Percentiles rank a stretch among this genome's conserved stretches.
Conservation (phyloP, 2,113 vertebrate species). For the Grus americana region DNA sequence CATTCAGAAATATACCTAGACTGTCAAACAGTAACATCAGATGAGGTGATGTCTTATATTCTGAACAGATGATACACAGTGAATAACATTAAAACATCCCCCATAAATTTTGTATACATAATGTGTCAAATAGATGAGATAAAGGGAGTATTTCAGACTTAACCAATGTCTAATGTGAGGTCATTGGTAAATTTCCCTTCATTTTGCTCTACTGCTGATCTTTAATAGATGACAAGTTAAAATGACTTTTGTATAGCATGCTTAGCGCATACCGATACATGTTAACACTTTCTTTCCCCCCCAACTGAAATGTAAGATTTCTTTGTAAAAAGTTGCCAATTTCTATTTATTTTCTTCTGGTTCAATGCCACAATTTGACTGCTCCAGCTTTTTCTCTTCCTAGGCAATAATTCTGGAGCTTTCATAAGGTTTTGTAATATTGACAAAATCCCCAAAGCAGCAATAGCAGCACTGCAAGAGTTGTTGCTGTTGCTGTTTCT, state of each 20-base stretch:
- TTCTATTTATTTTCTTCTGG: not conserved
- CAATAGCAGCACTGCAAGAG: not conserved
- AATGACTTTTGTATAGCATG: not conserved
- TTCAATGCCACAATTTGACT: not conserved
- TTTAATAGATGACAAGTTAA: not conserved
- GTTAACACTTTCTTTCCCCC: not conserved
- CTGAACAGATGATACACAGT: not conserved
- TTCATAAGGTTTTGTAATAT: not conserved
- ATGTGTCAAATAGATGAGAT: not conserved
- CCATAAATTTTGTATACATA: not conserved
- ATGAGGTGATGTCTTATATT: not conserved
- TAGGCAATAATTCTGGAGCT: not conserved
- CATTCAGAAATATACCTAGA: not conserved
- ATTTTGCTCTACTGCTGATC: not conserved
- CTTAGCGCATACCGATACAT: not conserved
- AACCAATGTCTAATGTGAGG: not conserved
- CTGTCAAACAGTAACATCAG: not conserved
- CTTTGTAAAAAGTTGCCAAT: not conserved
- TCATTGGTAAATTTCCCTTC: not conserved
- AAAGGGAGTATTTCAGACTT: not conserved
- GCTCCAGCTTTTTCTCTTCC: not conserved
- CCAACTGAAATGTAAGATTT: not conserved
- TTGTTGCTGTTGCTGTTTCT: not conserved
- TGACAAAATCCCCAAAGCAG: constrained; percentile 11
- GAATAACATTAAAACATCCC: not conserved